Evolutionary conservation across 2,113 vertebrate species (phyloP).

Genomic region (Harpagus bidentatus): DNA sequence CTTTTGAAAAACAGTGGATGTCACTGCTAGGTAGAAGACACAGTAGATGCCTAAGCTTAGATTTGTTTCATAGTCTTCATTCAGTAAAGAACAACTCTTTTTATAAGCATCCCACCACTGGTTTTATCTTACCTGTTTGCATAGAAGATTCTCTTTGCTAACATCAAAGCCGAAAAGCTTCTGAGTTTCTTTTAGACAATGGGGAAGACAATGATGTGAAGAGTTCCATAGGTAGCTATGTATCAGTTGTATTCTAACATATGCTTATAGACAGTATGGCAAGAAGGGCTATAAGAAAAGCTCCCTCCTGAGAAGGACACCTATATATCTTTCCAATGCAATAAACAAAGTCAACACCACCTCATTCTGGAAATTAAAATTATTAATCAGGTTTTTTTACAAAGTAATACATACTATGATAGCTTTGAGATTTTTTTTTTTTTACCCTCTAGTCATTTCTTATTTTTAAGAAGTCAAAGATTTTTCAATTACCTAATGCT

Average conservation of each 20-base stretch:
- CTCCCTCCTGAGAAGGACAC: background rate
- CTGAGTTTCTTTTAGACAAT: background rate
- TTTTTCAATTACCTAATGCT: background rate
- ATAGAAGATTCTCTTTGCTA: background rate
- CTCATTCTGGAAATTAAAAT: background rate
- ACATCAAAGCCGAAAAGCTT: background rate
- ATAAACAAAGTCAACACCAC: background rate
- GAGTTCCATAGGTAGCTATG: background rate
- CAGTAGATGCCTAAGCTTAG: background rate
- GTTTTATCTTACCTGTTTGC: background rate
- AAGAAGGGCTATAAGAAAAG: background rate
- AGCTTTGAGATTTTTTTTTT: background rate
- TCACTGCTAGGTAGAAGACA: background rate
- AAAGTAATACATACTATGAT: background rate
- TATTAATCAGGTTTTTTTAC: background rate
- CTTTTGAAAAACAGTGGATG: background rate
- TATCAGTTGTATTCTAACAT: background rate
- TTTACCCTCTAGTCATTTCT: background rate
- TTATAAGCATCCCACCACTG: background rate
- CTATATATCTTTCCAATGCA: background rate
- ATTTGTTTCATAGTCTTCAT: background rate
- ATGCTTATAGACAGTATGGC: background rate
- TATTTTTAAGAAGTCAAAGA: background rate
- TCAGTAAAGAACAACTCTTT: background rate
- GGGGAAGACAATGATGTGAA: background rate